These are phyloP conservation scores for Paedocypris sp. DNA, from an alignment of 2,113 vertebrate species.

Conservation along the genomic window DNA sequence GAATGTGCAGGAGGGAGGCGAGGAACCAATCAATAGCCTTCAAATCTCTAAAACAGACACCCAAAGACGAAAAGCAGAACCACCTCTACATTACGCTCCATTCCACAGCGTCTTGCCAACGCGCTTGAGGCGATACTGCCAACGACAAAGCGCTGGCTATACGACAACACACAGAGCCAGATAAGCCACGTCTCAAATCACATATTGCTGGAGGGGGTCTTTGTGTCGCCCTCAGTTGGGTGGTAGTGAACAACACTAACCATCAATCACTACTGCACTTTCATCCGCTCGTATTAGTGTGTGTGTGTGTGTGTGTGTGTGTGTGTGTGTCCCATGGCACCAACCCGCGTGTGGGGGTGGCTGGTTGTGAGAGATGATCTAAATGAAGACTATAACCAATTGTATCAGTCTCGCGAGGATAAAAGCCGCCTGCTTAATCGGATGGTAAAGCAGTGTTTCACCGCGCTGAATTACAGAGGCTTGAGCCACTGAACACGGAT, in stretches of 20 bases:
- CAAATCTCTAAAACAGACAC: background rate
- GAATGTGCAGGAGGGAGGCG: background rate
- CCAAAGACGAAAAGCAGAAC: background rate
- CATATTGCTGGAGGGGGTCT: background rate
- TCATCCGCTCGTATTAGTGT: background rate
- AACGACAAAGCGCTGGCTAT: background rate
- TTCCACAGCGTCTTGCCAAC: background rate
- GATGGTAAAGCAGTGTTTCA: too few relatives aligned
- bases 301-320: background rate
- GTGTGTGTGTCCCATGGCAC: background rate
- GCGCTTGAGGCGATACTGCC: background rate
- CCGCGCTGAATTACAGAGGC: too few relatives aligned
- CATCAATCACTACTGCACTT: slow-evolving; percentile 20
- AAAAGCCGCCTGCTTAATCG: too few relatives aligned
- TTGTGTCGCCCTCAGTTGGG: slow-evolving; percentile 9
- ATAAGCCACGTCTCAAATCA: background rate
- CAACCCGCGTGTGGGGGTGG: too few relatives aligned
- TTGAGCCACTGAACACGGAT: too few relatives aligned
- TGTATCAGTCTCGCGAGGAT: too few relatives aligned
- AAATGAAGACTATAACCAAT: too few relatives aligned
- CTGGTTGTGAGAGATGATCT: too few relatives aligned
- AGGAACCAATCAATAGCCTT: background rate
- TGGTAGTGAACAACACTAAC: background rate
- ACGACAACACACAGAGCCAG: background rate
- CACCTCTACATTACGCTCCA: background rate